Evolutionary conservation across 2,888 invertebrate species (phyloP).

Genomic region (Phortica okadai): DNA sequence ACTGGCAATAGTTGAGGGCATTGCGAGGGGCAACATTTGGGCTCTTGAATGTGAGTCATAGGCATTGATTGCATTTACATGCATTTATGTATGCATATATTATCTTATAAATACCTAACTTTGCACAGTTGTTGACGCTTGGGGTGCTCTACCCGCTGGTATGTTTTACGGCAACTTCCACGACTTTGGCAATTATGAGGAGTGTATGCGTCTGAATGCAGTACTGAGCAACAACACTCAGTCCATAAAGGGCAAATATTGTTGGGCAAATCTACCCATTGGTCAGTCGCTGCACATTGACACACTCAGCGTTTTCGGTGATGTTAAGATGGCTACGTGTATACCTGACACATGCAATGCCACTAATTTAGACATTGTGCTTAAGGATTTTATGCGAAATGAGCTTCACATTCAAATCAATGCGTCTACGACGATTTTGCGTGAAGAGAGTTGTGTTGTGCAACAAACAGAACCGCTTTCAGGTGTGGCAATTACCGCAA

Average conservation of each 20-base stretch:
- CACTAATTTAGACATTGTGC: background rate
- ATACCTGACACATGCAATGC: background rate
- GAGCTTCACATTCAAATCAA: background rate
- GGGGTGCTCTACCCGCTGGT: background rate
- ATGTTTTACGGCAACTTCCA: background rate
- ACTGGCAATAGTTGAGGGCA: too few relatives aligned
- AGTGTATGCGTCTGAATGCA: background rate
- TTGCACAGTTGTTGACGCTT: background rate
- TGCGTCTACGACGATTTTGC: background rate
- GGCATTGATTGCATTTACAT: too few relatives aligned
- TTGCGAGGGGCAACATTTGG: too few relatives aligned
- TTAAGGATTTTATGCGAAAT: background rate
- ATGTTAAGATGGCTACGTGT: background rate
- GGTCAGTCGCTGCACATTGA: background rate
- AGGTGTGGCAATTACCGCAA: background rate
- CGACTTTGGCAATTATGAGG: background rate
- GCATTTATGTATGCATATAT: too few relatives aligned
- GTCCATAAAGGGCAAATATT: background rate
- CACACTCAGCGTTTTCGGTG: background rate
- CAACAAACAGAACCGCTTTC: background rate
- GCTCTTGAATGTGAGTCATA: too few relatives aligned
- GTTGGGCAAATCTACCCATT: background rate
- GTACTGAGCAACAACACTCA: background rate
- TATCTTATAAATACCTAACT: background rate
- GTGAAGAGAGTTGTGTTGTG: background rate